Base-by-base conservation (phyloP, 2,113 vertebrate genomes). In the Phycodurus eques region DNA sequence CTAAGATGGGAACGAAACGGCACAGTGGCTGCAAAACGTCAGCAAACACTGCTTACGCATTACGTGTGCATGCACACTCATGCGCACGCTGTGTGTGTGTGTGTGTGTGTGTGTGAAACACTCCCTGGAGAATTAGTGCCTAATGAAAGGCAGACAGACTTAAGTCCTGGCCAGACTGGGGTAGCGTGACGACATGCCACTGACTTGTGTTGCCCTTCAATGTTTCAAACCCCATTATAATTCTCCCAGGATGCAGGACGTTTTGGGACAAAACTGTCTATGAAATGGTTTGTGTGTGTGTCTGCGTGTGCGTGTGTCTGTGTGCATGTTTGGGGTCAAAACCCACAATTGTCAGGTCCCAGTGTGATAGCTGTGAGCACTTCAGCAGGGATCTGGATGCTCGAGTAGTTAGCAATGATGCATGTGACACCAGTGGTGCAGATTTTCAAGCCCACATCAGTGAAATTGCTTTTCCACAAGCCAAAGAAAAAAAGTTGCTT, bases 91-190 rank as follows among this genome's bases (percentile, higher is more conserved):
- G 49, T 49, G 75, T 64, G 63, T 75, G 70, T 35, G 70, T 70
- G 76, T 66, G 71, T 68, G 60, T 80, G 70, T 70, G 70, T 77
- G 61, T 42, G 78, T 73, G 56, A 62, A 83, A 79, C 11, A 63
- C 63, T 85, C 79, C 72, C 49, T 33, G 49, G 74, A 56, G 71
- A 88, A 78, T 84, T 74, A 73, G 22, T 46, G 59, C 46, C 42
- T 87, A 83, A 88, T 87, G 74, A 87, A 83, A 87, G 72, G 60
- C 84, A 88, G 84, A 83, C 81, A 53, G 43, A 74, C 42, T 71
- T 69, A 71, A 80, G 75, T 82, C 70, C 71, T 31, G 59, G 72
- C 64, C 78, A 77, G 77, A 61, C 72, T 80, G 67, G 51, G 75
- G 70, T 81, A 73, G 68, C 76, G 68, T 87, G 81, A 79, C 80